Percentiles rank a stretch among this genome's conserved stretches.
These are phyloP conservation scores for Remorina albescens DNA, from an alignment of 2,797 vertebrate species.

Conservation along the genomic window DNA sequence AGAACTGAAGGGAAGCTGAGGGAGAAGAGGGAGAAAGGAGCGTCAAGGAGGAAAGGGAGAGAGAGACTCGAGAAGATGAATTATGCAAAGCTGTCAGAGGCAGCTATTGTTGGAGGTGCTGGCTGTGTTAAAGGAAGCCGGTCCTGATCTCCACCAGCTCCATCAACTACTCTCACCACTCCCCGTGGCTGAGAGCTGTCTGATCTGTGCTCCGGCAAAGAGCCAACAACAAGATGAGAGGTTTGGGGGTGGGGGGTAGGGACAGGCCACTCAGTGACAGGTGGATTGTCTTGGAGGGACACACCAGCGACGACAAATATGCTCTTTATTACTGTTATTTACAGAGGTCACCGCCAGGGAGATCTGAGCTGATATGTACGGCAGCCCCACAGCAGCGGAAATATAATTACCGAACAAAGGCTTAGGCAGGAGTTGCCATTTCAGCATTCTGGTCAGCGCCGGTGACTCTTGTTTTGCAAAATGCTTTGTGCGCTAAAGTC, in stretches of 20 bases:
- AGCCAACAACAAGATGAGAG: slow-evolving; percentile 70
- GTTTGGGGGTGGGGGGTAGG: background rate
- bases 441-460: slow-evolving; percentile 76
- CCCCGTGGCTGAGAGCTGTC: slow-evolving; percentile 71
- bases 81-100: slow-evolving; percentile 94
- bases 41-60: slow-evolving; percentile 71
- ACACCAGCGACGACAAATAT: slow-evolving; percentile 65
- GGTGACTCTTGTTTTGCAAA: slow-evolving; percentile 69
- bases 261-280: slow-evolving; percentile 66
- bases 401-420: slow-evolving; percentile 84
- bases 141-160: slow-evolving; percentile 77
- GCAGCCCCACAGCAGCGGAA: slow-evolving; percentile 77
- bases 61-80: slow-evolving; percentile 86
- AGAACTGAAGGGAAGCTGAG: slow-evolving; percentile 69
- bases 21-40: slow-evolving; percentile 69
- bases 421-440: slow-evolving; percentile 78
- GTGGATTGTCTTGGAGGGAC: slow-evolving; percentile 74
- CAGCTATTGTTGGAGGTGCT: slow-evolving; percentile 87
- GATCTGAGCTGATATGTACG: slow-evolving; percentile 84
- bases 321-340: slow-evolving; percentile 78
- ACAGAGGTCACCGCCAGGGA: slow-evolving; percentile 81
- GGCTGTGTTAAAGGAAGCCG: slow-evolving; percentile 81
- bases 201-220: slow-evolving; percentile 77
- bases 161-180: slow-evolving; percentile 72
- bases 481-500: slow-evolving; percentile 75